A percentile compares a stretch with the other conserved stretches of the same genome.
Evolutionary conservation across 2,888 invertebrate genomes (phyloP).

Genomic region (Erannis defoliaria): DNA sequence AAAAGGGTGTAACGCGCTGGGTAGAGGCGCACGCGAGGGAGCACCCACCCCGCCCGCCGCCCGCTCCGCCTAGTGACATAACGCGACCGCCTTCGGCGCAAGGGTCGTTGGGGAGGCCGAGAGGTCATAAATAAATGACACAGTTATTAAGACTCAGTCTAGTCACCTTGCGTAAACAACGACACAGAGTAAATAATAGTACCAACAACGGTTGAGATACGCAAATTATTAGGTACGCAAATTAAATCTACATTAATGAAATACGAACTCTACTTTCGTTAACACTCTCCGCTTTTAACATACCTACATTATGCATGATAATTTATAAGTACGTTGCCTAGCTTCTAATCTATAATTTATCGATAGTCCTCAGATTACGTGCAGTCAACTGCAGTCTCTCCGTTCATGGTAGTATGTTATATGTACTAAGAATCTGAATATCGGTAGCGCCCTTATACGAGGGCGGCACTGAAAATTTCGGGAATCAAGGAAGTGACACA

Average conservation of each 20-base stretch:
- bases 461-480: too few relatives aligned
- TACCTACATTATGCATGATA: background rate
- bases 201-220: too few relatives aligned
- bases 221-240: too few relatives aligned
- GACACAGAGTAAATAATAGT: background rate
- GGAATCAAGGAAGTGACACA: too few relatives aligned
- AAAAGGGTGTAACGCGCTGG: constrained; percentile 1
- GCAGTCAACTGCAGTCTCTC: too few relatives aligned
- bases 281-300: background rate
- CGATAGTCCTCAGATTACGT: too few relatives aligned
- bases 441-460: too few relatives aligned
- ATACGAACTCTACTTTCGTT: background rate
- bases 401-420: too few relatives aligned
- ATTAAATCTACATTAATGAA: constrained; percentile 3
- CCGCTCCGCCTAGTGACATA: constrained; percentile 31
- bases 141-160: constrained; percentile 36
- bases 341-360: background rate
- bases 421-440: too few relatives aligned
- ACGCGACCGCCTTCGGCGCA: constrained; percentile 42
- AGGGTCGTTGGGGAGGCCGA: constrained; percentile 44
- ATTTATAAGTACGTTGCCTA: background rate
- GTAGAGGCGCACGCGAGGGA: constrained; percentile 4
- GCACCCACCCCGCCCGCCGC: background rate
- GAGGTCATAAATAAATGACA: constrained; percentile 47
- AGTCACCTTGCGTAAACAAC: constrained; percentile 15